These are phyloP conservation scores for Pantherophis guttatus DNA, from an alignment of 2,113 vertebrate genomes.

Conservation along the genomic window DNA sequence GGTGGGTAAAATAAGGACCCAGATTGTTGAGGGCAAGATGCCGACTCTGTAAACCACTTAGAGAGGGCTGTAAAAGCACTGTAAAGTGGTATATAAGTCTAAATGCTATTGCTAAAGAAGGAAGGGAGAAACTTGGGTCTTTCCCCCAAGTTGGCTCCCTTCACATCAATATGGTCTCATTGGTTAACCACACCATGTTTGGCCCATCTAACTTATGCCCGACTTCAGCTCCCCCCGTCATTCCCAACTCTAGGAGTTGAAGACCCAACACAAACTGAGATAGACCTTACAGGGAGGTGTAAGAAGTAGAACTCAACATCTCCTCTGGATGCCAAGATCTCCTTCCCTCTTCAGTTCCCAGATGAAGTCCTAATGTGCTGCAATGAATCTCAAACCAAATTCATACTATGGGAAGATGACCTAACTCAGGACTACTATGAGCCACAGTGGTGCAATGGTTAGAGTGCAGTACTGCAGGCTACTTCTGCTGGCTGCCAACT, in stretches of 20 bases:
- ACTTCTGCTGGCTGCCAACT: too few relatives aligned
- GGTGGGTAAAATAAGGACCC: too few relatives aligned
- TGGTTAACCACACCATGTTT: not conserved
- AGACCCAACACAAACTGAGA: not conserved
- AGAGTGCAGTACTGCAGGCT: too few relatives aligned
- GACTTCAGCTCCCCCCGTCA: not conserved
- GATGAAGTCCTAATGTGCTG: not conserved
- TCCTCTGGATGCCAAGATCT: not conserved
- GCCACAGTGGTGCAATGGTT: too few relatives aligned
- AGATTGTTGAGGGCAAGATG: too few relatives aligned
- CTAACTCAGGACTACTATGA: not conserved
- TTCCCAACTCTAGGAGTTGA: not conserved
- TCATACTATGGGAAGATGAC: fast-evolving
- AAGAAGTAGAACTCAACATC: not conserved
- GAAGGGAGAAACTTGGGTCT: too few relatives aligned
- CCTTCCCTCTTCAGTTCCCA: not conserved
- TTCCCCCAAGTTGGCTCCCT: not conserved
- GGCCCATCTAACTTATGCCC: not conserved
- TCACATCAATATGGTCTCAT: not conserved
- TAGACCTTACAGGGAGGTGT: not conserved
- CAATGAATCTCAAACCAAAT: fast-evolving
- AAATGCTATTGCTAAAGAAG: too few relatives aligned
- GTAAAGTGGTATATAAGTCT: too few relatives aligned
- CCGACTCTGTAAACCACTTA: too few relatives aligned
- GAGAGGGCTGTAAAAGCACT: too few relatives aligned